phyloP scores from a whole-genome alignment of 2,888 invertebrate species.

The Hedya salicella region DNA sequence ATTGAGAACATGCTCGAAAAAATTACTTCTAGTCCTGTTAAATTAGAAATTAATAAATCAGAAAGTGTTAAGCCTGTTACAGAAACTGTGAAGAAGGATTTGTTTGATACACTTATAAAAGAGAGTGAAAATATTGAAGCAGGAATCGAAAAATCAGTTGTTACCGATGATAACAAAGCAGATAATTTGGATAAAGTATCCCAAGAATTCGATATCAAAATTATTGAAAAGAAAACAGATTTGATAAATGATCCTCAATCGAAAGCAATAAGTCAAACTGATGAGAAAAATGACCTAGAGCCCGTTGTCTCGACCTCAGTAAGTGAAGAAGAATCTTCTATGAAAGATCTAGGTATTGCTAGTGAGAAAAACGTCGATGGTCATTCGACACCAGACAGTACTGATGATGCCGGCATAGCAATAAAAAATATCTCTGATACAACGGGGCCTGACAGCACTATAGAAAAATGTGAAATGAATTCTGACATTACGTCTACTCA shows the following conservation, averaged over 20 bases:
- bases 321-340: conserved; percentile 44
- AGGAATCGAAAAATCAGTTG: not conserved
- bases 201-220: too few relatives aligned
- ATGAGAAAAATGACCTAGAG: conserved; percentile 21
- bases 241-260: not conserved
- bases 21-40: conserved; percentile 49
- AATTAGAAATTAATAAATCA: conserved; percentile 4
- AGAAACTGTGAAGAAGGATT: conserved; percentile 6
- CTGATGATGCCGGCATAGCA: conserved; percentile 47
- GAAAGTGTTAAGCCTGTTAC: not conserved
- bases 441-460: conserved; percentile 66
- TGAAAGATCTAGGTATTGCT: conserved; percentile 40
- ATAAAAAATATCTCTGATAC: conserved; percentile 45
- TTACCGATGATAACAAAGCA: not conserved
- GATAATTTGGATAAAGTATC: not conserved
- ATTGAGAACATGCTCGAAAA: conserved; percentile 64
- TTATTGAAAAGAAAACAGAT: not conserved
- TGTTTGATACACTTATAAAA: conserved; percentile 23
- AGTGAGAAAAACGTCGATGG: conserved; percentile 47
- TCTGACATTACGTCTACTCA: conserved; percentile 64
- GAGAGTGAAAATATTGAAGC: conserved; percentile 1
- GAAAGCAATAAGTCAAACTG: not conserved
- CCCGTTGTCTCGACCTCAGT: conserved; percentile 57
- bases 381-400: conserved; percentile 70
- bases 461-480: conserved; percentile 61